These are phyloP conservation scores for Penaeus vannamei DNA, from an alignment of 1,140 invertebrate genomes.

Conservation along the genomic window DNA sequence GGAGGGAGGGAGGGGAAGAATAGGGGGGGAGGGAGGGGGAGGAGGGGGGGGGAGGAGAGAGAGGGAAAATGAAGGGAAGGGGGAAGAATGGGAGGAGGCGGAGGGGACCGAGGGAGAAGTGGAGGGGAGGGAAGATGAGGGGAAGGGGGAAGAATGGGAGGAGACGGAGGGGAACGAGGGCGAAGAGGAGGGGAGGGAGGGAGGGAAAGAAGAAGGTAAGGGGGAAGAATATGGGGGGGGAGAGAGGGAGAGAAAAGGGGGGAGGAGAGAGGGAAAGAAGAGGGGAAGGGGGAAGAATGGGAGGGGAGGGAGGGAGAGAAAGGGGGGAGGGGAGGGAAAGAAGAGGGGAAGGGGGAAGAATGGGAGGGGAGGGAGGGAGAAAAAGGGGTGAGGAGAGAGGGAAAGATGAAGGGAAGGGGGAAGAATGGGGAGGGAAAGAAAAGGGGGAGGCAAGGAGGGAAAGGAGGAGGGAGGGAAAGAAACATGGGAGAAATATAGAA, in stretches of 20 bases:
- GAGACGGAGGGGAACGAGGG: background rate
- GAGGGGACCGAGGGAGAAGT: background rate
- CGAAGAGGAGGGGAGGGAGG: background rate
- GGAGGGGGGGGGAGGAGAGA: background rate
- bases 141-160: background rate
- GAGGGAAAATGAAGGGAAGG: too few relatives aligned
- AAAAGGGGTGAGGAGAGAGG: too few relatives aligned
- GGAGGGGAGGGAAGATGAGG: background rate
- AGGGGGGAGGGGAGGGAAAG: background rate
- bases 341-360: background rate
- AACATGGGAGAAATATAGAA: too few relatives aligned
- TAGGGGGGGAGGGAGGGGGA: background rate
- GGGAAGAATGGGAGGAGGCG: background rate
- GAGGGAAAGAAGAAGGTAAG: background rate
- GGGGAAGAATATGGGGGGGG: background rate
- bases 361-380: too few relatives aligned
- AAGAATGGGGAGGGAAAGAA: too few relatives aligned
- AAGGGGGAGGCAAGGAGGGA: too few relatives aligned
- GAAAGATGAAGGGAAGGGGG: too few relatives aligned
- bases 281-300: background rate
- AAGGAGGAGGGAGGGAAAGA: too few relatives aligned
- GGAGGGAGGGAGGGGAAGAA: background rate
- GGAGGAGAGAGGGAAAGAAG: background rate
- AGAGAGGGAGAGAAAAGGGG: background rate
- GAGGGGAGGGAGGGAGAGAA: background rate